Conservation (phyloP, 1,140 invertebrate genomes). For the Sinella curviseta region DNA sequence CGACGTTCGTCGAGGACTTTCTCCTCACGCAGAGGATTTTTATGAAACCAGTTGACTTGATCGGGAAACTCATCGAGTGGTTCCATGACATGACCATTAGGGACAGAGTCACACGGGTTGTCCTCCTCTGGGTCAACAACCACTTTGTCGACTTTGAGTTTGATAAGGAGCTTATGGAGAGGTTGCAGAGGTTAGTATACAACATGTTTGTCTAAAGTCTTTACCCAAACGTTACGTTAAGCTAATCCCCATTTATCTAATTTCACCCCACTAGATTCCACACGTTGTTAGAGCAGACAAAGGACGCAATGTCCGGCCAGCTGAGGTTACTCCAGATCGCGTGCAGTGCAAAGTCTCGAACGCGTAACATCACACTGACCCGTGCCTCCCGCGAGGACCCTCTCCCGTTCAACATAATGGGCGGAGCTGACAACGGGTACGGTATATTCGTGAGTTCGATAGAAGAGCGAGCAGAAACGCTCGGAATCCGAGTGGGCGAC, state of each 20-base stretch:
- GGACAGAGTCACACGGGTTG: constrained; percentile 89
- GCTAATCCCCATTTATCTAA: neutral
- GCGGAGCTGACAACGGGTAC: constrained; percentile 86
- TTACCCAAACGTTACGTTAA: neutral
- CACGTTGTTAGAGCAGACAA: constrained; percentile 74
- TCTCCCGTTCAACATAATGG: constrained; percentile 87
- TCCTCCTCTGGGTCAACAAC: constrained; percentile 97
- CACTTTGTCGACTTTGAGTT: constrained; percentile 99
- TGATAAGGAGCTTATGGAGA: constrained; percentile 93
- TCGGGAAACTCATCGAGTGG: constrained; percentile 45
- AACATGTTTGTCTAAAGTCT: neutral
- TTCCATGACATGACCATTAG: constrained; percentile 76
- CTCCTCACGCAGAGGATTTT: constrained; percentile 96
- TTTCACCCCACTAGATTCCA: no score
- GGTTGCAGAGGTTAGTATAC: constrained; percentile 60
- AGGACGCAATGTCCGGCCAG: constrained; percentile 57
- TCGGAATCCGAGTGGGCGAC: constrained; percentile 92
- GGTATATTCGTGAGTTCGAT: constrained; percentile 91
- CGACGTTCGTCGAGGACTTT: constrained; percentile 97
- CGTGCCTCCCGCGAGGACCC: constrained; percentile 87
- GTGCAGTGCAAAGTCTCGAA: constrained; percentile 91
- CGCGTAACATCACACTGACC: constrained; percentile 85
- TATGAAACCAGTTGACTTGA: constrained; percentile 74
- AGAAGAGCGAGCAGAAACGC: neutral
- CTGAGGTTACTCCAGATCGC: constrained; percentile 86